Base-by-base conservation (phyloP, 2,888 invertebrate genomes). In the Hirtodrosophila duncani region DNA sequence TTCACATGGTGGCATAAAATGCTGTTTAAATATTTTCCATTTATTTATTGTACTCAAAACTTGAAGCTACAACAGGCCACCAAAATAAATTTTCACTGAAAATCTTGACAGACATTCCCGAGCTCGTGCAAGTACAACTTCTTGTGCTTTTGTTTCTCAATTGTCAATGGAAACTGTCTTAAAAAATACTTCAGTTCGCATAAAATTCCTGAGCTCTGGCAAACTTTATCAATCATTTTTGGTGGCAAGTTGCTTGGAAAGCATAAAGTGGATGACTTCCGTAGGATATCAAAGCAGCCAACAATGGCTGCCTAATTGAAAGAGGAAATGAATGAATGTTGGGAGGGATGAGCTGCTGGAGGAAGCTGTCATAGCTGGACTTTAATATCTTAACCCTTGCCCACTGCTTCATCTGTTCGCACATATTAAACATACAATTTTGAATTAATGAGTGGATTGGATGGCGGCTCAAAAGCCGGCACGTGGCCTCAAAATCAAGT, bases 191-290 rank as follows among this genome's bases (percentile, higher is more conserved):
- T 21, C 2, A 16, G 16, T 26, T 9, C 7, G 30, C 20, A 24
- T 20, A 18, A n/a, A 13, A 17, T 20, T 24, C 26, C 37, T 20
- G 5, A 20, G 4, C 7, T 20, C 20, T 5, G 20, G 34, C 14
- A 74, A 83, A 82, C 71, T 83, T 83, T 82, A 84, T 84, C 84
- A 82, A 83, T 83, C 83, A 84, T 84, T 84, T n/a, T 84, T 83
- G 83, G 63, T 66, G 83, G 71, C 82, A 83, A 83, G 83, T 83
- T 83, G 84, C 71, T 83, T 79, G 72, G 84, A 80, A 81, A 83
- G 82, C 71, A 74, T 74, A 62, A 60, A 72, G 49, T 48, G 61
- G 67, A 53, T 26, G 30, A n/a, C n/a, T n/a, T n/a, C n/a, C n/a
- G n/a, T n/a, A n/a, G n/a, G n/a, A n/a, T n/a, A n/a, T n/a, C n/a